These are phyloP conservation scores for Brachypterus glaber DNA, from an alignment of 2,888 invertebrate species.

Conservation along the genomic window DNA sequence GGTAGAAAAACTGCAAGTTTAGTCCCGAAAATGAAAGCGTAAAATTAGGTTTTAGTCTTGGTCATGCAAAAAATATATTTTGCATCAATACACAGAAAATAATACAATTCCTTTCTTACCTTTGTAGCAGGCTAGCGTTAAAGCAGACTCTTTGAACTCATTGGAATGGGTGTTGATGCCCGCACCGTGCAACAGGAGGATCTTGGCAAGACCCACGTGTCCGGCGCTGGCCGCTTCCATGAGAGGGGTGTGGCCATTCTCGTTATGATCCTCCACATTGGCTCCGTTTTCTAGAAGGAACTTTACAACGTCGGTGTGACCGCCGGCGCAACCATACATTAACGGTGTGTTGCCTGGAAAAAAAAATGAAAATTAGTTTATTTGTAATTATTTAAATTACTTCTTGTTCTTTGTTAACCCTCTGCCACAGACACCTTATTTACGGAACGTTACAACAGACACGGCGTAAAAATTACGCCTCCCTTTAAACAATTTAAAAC, in stretches of 20 bases:
- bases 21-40: too few species aligned
- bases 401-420: too few species aligned
- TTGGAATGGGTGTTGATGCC: slow-evolving; percentile 98
- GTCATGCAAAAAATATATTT: too few species aligned
- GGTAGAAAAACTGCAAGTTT: too few species aligned
- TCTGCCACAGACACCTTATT: too few species aligned
- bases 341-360: slow-evolving; percentile 78
- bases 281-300: slow-evolving; percentile 83
- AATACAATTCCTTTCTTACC: too few species aligned
- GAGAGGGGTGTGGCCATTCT: slow-evolving; percentile 97
- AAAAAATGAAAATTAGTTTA: slow-evolving; percentile 6
- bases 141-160: slow-evolving; percentile 97
- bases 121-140: slow-evolving; percentile 72
- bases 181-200: slow-evolving; percentile 86
- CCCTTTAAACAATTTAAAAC: too few species aligned
- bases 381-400: too few species aligned
- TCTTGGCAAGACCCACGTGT: slow-evolving; percentile 85
- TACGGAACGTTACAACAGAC: too few species aligned
- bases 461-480: too few species aligned
- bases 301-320: slow-evolving; percentile 81
- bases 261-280: slow-evolving; percentile 97
- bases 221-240: slow-evolving; percentile 99
- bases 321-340: slow-evolving; percentile 94
- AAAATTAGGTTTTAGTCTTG: too few species aligned
- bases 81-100: too few species aligned